Evolutionary conservation across 2,888 invertebrate genomes (phyloP).

Genomic region (Agapostemon virescens): DNA sequence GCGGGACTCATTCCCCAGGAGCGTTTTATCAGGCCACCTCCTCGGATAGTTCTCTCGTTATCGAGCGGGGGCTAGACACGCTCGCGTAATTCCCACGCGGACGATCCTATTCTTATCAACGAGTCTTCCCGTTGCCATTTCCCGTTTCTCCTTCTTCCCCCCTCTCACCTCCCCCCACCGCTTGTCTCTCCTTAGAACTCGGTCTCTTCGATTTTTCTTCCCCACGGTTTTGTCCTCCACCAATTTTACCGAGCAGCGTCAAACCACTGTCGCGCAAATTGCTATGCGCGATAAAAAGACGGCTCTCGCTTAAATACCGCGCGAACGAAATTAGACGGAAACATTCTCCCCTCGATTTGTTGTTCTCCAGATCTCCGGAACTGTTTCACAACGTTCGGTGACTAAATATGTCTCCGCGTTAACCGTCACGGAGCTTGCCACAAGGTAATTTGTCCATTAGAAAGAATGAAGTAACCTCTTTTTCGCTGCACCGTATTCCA

Average conservation of each 20-base stretch:
- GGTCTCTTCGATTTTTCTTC: conserved; percentile 9
- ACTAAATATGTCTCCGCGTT: too few relatives aligned
- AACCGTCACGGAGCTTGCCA: background rate
- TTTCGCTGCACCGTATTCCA: too few relatives aligned
- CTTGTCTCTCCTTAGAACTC: background rate
- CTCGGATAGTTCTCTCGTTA: conserved; percentile 57
- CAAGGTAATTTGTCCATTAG: too few relatives aligned
- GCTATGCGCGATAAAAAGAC: background rate
- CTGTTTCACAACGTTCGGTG: too few relatives aligned
- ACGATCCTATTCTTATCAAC: conserved; percentile 63
- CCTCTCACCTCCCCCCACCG: background rate
- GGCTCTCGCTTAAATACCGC: background rate
- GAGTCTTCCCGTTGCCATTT: conserved; percentile 3
- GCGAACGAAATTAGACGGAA: background rate
- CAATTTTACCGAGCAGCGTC: background rate
- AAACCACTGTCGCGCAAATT: background rate
- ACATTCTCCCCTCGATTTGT: background rate
- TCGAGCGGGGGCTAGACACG: conserved; percentile 51
- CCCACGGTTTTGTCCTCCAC: background rate
- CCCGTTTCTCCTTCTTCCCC: background rate
- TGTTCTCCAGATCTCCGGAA: background rate
- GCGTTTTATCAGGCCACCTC: conserved; percentile 49
- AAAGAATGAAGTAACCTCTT: too few relatives aligned
- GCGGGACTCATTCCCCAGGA: conserved; percentile 21
- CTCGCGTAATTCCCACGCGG: conserved; percentile 60